Percentiles rank a stretch among this genome's conserved stretches.
Evolutionary conservation across 2,113 vertebrate genomes (phyloP).

Genomic region (Myocastor coypus): DNA sequence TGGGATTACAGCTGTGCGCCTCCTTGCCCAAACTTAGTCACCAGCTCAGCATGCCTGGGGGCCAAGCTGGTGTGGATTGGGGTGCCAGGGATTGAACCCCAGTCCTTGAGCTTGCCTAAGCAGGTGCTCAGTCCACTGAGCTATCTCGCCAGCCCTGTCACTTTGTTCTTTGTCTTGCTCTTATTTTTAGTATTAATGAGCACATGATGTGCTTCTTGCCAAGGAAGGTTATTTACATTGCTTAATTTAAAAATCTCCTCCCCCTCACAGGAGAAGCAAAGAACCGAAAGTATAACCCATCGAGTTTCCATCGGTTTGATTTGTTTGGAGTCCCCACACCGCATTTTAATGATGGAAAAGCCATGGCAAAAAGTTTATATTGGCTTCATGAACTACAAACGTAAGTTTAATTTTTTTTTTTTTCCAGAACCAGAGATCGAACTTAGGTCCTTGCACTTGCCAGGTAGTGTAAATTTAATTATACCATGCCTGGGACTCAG

Average conservation of each 20-base stretch:
- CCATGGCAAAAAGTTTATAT: conserved; percentile 82
- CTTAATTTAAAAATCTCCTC: conserved; percentile 57
- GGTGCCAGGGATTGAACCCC: no score
- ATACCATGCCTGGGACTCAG: neutral
- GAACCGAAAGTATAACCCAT: conserved; percentile 89
- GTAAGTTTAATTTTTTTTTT: no score
- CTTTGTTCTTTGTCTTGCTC: neutral
- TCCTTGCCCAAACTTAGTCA: no score
- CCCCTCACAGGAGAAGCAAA: conserved; percentile 88
- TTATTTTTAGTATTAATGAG: neutral
- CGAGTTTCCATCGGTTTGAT: conserved; percentile 83
- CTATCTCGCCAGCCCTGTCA: no score
- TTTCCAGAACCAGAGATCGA: no score
- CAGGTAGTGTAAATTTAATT: conserved; percentile 88
- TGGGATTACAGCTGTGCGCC: no score
- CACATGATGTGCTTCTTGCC: conserved; percentile 15
- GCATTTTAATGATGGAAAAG: conserved; percentile 89
- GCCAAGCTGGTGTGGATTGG: no score
- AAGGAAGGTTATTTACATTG: conserved; percentile 36
- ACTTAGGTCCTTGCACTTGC: no score
- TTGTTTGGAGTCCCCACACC: conserved; percentile 90
- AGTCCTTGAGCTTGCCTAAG: no score
- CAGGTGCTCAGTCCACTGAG: no score
- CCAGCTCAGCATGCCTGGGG: no score
- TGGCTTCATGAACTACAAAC: conserved; percentile 88